Evolutionary conservation across 64 coral and sea anemone genomes (phyloP).

Genomic region (Acropora yongei): DNA sequence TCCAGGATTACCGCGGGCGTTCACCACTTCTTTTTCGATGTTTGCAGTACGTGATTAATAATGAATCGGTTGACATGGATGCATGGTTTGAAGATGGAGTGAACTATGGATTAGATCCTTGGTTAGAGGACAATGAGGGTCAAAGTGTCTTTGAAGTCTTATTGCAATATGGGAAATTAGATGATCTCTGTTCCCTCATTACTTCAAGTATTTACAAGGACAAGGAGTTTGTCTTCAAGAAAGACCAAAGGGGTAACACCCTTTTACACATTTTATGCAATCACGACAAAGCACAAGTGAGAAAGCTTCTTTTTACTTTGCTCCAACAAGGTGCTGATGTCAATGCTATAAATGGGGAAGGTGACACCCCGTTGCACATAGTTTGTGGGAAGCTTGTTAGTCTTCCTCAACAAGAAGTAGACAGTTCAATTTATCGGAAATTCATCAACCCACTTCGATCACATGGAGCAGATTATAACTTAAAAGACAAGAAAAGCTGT

Average conservation of each 20-base stretch:
- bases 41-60: background rate
- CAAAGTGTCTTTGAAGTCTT: background rate
- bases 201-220: background rate
- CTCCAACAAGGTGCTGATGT: constrained; percentile 42
- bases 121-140: background rate
- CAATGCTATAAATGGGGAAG: constrained; percentile 26
- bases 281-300: background rate
- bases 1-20: background rate
- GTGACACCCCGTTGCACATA: constrained; percentile 62
- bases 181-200: background rate
- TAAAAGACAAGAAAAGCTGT: background rate
- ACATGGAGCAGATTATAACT: background rate
- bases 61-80: background rate
- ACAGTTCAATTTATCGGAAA: background rate
- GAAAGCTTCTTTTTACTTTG: background rate
- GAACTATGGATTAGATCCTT: constrained; percentile 1
- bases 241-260: background rate
- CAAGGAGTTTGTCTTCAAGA: background rate
- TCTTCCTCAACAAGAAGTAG: background rate
- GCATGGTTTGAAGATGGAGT: background rate
- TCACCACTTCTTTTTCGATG: background rate
- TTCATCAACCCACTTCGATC: constrained; percentile 8
- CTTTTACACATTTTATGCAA: constrained; percentile 1
- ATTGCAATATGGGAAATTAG: background rate
- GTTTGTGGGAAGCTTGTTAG: background rate